Percentiles rank a stretch among this genome's conserved stretches.
These are phyloP conservation scores for Formica aserva DNA, from an alignment of 2,888 invertebrate genomes.

Conservation along the genomic window DNA sequence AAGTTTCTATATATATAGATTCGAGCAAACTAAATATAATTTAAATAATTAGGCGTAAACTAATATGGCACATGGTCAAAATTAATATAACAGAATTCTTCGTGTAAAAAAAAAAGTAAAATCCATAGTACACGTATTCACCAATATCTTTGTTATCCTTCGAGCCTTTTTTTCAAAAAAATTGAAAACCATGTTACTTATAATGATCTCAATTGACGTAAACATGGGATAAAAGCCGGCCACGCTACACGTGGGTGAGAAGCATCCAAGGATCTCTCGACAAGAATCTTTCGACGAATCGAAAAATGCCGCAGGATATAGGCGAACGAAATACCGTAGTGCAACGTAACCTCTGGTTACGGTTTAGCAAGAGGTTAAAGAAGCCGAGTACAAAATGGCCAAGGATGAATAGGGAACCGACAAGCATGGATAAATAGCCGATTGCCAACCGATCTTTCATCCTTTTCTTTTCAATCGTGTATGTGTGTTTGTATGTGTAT, in stretches of 20 bases:
- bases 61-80: not conserved
- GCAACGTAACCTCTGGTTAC: conserved; percentile 22
- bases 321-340: not conserved
- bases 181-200: not conserved
- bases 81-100: not conserved
- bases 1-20: not conserved
- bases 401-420: conserved; percentile 5
- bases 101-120: not conserved
- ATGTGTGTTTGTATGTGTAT: not conserved
- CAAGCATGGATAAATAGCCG: not conserved
- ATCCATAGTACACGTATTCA: not conserved
- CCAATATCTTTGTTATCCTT: not conserved
- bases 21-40: not conserved
- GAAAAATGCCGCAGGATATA: conserved; percentile 22
- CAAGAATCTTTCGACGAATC: not conserved
- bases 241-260: conserved; percentile 17
- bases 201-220: not conserved
- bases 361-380: conserved; percentile 27
- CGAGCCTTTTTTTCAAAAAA: not conserved
- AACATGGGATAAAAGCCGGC: not conserved
- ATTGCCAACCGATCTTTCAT: not conserved
- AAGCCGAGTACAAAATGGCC: conserved; percentile 16
- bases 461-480: not conserved
- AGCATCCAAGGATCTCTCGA: conserved; percentile 38
- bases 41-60: not conserved